Conservation (phyloP, 1,140 invertebrate species). For the Drosophila virilis region DNA sequence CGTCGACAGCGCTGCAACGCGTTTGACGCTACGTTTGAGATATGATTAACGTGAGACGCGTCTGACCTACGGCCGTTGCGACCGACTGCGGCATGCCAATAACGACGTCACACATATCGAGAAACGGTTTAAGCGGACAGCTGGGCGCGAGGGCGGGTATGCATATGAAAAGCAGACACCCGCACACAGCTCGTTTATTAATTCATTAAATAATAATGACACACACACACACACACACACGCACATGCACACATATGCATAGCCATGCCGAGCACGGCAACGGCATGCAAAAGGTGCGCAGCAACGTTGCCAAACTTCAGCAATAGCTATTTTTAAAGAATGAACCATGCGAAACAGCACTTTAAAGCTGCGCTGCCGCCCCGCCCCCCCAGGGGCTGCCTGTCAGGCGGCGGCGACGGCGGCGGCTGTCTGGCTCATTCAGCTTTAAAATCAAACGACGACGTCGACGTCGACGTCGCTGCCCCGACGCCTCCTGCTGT, state of each 20-base stretch:
- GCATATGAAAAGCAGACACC: constrained; percentile 27
- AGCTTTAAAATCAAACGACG: constrained; percentile 42
- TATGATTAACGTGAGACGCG: no score
- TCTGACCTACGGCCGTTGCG: constrained; percentile 18
- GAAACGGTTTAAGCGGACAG: background rate
- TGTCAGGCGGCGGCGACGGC: background rate
- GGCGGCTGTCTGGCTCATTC: constrained; percentile 14
- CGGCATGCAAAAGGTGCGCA: constrained; percentile 8
- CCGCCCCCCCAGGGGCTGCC: background rate
- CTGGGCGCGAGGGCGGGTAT: background rate
- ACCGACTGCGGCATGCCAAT: background rate
- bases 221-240: constrained; percentile 13
- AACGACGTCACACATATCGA: constrained; percentile 29
- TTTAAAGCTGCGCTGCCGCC: constrained; percentile 26
- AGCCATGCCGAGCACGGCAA: background rate
- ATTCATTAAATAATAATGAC: constrained; percentile 77
- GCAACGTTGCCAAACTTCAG: constrained; percentile 61
- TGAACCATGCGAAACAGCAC: constrained; percentile 31
- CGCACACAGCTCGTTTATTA: constrained; percentile 54
- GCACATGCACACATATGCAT: constrained; percentile 3
- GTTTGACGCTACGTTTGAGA: background rate
- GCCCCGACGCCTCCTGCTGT: no score
- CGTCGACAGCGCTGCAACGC: background rate
- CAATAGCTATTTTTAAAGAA: constrained; percentile 47
- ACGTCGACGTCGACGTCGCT: background rate